Conservation (phyloP, 2,113 vertebrate species). For the Chaetodon trifascialis region DNA sequence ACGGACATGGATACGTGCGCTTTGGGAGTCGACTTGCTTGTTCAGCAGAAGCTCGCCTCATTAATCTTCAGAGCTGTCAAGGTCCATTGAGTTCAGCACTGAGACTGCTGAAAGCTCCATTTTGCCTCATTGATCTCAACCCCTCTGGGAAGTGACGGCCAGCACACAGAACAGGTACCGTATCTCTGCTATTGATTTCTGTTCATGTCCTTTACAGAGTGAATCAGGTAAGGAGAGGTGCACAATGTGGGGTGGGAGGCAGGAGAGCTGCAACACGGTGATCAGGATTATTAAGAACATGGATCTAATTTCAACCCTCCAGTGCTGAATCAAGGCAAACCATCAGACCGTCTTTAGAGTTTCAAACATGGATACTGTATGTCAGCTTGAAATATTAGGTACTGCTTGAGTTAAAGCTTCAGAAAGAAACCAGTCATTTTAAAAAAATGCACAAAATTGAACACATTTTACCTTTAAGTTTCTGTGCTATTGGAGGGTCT, state of each 20-base stretch:
- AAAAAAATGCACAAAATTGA: background rate
- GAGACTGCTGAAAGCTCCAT: constrained; percentile 49
- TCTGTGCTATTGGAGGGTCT: background rate
- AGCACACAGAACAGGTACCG: background rate
- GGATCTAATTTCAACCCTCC: background rate
- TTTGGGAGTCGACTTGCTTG: constrained; percentile 16
- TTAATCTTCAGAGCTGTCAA: constrained; percentile 54
- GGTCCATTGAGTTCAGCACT: constrained; percentile 24
- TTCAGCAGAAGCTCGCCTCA: constrained; percentile 58
- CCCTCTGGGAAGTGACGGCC: background rate
- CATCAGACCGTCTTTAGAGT: background rate
- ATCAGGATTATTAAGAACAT: background rate
- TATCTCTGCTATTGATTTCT: constrained; percentile 24
- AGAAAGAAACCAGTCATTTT: background rate
- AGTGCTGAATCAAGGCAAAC: background rate
- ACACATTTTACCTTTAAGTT: background rate
- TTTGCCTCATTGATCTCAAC: constrained; percentile 52
- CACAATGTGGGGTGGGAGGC: background rate
- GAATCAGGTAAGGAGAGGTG: background rate
- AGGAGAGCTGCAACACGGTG: background rate
- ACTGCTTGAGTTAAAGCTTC: background rate
- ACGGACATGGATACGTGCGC: constrained; percentile 12
- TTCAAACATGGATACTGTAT: too few relatives aligned
- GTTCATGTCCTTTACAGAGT: constrained; percentile 11
- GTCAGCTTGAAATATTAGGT: background rate